phyloP scores from a whole-genome alignment of 2,113 vertebrate genomes.

The Willisornis vidua region DNA sequence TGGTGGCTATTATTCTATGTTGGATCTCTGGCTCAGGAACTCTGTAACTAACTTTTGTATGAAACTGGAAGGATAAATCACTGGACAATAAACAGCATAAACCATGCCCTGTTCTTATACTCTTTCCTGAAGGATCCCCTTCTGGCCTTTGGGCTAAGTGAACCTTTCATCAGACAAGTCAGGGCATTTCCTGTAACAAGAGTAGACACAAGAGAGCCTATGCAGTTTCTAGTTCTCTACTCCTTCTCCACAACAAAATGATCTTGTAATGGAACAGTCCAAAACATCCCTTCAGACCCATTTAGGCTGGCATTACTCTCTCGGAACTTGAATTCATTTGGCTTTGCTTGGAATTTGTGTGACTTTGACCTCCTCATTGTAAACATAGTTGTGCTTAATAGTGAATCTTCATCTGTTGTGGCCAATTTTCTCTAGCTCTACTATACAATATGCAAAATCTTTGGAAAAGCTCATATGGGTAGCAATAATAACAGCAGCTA shows the following conservation, averaged over 20 bases:
- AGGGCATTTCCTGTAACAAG: neutral
- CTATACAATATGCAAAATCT: neutral
- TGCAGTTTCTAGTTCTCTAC: neutral
- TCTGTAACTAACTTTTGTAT: neutral
- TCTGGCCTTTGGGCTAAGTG: neutral
- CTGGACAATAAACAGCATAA: neutral
- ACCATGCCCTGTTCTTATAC: neutral
- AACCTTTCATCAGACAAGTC: neutral
- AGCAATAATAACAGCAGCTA: neutral
- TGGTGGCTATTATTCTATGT: neutral
- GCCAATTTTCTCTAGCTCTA: neutral
- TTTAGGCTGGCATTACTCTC: neutral
- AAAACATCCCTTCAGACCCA: neutral
- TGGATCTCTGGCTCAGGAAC: neutral
- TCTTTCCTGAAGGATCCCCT: neutral
- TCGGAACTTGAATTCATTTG: neutral
- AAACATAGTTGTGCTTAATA: neutral
- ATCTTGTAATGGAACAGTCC: neutral
- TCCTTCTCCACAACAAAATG: neutral
- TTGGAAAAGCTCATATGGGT: neutral
- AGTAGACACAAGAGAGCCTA: neutral
- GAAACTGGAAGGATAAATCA: neutral
- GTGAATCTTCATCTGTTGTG: neutral
- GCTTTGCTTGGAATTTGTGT: neutral
- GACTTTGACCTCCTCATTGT: neutral